Evolutionary conservation across 2,797 vertebrate species (phyloP), one percentile per base, ranked within the genome.

Genomic region (Pseudochromis fuscus): DNA sequence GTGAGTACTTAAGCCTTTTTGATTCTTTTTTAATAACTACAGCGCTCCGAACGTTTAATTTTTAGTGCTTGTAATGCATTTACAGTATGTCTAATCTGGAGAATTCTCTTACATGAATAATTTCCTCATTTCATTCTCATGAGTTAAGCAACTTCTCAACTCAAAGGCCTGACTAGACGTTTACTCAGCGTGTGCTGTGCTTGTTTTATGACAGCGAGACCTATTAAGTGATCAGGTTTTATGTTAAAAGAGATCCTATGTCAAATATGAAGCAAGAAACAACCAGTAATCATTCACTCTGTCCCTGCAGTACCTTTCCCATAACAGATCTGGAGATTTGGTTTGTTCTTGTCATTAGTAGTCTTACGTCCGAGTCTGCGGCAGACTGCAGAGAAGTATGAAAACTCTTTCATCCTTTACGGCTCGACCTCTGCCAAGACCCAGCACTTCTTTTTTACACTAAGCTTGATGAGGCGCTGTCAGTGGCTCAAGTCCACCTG

Each of bases 341-440:
- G 52, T 77, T 83, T 77, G 69, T n/a, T 85, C 82, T 85, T 86
- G 79, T 86, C 67, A 74, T 87, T 73, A 63, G 56, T 58, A 51
- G 55, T 56, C 65, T 72, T 69, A 33, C 46, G 45, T 71, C 72
- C 60, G 24, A 57, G 52, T 77, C 68, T 50, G 55, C 70, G 75
- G 46, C 50, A 60, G 62, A 79, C 59, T 60, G 67, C 42, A 62
- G 61, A 68, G 35, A 9, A 11, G 25, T 48, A 63, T 71, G 73
- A 83, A 89, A 75, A 72, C 73, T 85, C 62, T 75, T 80, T 65
- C 70, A 65, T 85, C 75, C 63, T 81, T 52, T 38, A 21, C 46
- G 59, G 70, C 56, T 53, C 35, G 1, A 44, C 60, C 58, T 72
- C 71, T 70, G 77, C 79, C 85, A 87, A 76, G 49, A 66, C 24